Evolutionary conservation across 2,888 invertebrate species (phyloP).

Genomic region (Diaprepes abbreviatus): DNA sequence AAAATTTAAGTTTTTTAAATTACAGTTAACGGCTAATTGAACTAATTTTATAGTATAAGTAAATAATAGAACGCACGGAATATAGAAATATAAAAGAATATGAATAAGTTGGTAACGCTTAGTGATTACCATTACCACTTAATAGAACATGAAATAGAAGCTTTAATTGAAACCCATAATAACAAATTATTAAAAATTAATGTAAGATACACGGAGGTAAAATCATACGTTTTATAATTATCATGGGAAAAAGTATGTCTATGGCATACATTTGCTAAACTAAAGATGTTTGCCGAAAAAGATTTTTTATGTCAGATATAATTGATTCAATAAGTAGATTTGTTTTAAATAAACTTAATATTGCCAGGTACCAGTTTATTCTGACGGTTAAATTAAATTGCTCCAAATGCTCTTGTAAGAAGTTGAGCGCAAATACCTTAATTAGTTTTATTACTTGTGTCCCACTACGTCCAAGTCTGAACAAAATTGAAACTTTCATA

Average conservation of each 20-base stretch:
- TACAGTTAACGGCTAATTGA: slow-evolving; percentile 38
- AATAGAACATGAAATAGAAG: slow-evolving; percentile 50
- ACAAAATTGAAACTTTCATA: too few species aligned
- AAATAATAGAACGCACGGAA: slow-evolving; percentile 44
- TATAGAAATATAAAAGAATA: slow-evolving; percentile 39
- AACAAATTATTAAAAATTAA: slow-evolving; percentile 48
- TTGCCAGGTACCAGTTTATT: too few species aligned
- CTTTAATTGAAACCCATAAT: slow-evolving; percentile 46
- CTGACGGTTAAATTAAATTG: too few species aligned
- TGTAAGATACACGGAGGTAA: slow-evolving; percentile 40
- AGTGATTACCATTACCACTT: slow-evolving; percentile 41
- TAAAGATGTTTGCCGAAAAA: slow-evolving; percentile 33
- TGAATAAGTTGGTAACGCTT: slow-evolving; percentile 46
- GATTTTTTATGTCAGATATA: slow-evolving; percentile 16
- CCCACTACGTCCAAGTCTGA: too few species aligned
- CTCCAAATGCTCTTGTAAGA: too few species aligned
- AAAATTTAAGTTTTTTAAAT: slow-evolving; percentile 17
- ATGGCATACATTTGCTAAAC: slow-evolving; percentile 37
- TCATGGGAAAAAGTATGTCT: slow-evolving; percentile 44
- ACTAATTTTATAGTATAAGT: slow-evolving; percentile 43
- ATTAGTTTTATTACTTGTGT: too few species aligned
- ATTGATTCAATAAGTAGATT: slow-evolving; percentile 31
- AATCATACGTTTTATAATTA: slow-evolving; percentile 42
- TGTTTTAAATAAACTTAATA: too few species aligned
- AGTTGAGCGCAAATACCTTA: too few species aligned